phyloP scores from a whole-genome alignment of 2,797 vertebrate species.

The Zenarchopterus dispar region DNA sequence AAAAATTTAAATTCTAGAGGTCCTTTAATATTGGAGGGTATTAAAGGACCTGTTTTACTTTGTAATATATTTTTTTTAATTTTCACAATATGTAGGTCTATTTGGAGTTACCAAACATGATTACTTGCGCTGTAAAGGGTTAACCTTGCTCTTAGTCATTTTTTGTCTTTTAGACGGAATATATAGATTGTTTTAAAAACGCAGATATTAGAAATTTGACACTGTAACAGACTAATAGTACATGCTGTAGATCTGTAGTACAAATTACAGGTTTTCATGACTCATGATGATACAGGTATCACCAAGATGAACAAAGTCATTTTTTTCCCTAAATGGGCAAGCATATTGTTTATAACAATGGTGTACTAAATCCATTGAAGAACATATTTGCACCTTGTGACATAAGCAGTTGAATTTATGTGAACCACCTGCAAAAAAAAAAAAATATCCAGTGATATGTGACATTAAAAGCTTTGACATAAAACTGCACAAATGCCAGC shows the following conservation, averaged over 20 bases:
- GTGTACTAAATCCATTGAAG: too few relatives aligned
- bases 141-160: slow-evolving; percentile 21
- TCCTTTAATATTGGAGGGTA: too few relatives aligned
- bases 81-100: too few relatives aligned
- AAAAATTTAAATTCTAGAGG: too few relatives aligned
- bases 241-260: neutral
- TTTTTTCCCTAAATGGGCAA: neutral
- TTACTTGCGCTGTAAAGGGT: too few relatives aligned
- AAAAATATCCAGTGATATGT: neutral
- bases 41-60: too few relatives aligned
- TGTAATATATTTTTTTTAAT: too few relatives aligned
- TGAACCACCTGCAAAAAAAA: neutral
- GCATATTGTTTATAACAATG: too few relatives aligned
- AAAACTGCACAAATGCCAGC: neutral
- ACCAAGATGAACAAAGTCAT: neutral
- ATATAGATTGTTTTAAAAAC: slow-evolving; percentile 17
- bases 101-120: too few relatives aligned
- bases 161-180: slow-evolving; percentile 17
- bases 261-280: neutral
- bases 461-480: neutral
- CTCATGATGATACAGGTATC: slow-evolving; percentile 1
- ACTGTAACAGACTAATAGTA: neutral
- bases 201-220: slow-evolving; percentile 5
- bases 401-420: slow-evolving; percentile 34
- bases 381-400: slow-evolving; percentile 7